Base-by-base conservation (phyloP, 2,888 invertebrate species). In the Nemotelus nigrinus region DNA sequence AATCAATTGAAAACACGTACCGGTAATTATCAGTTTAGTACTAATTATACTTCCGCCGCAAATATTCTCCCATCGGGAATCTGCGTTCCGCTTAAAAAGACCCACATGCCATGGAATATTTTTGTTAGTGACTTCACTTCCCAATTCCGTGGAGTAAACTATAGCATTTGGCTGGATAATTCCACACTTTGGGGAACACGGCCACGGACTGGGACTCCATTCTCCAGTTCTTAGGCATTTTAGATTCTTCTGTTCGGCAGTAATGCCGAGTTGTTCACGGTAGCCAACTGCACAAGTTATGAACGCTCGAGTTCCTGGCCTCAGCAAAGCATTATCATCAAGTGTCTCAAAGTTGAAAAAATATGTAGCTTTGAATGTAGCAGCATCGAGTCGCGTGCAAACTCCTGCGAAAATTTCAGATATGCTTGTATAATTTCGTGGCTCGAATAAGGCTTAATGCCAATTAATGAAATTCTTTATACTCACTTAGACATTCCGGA, bases 91-190 rank as follows among this genome's bases (percentile, higher is more conserved):
- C n/a, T 57, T 70, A 72, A 82, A 84, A 47, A 84, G 81, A 48
- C 82, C 84, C 2, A 83, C 84, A 39, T 84, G 78, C 86, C 85
- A 86, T 4, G 85, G 86, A 3, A 82, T 82, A 45, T 78, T 48
- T 1, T 79, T 68, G 2, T 70, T 82, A 0, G 53, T 82, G 70
- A 0, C 4, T n/a, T 53, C 74, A n/a, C 47, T 25, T 25, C 25
- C 25, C 25, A 25, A 25, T 25, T 25, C 25, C 25, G 25, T 25
- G 25, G 25, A 25, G 25, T 25, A 25, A 25, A 25, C 25, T 25
- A 25, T 25, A 25, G 25, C 25, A 25, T 25, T 25, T 25, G 25
- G 25, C 25, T 25, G 25, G 25, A 25, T 25, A 25, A 25, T 25
- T 25, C 85, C 85, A 70, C 85, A 86, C 2, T 82, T 77, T 2